Conservation (phyloP, 2,888 invertebrate genomes). For the Ceratothoa steindachneri region DNA sequence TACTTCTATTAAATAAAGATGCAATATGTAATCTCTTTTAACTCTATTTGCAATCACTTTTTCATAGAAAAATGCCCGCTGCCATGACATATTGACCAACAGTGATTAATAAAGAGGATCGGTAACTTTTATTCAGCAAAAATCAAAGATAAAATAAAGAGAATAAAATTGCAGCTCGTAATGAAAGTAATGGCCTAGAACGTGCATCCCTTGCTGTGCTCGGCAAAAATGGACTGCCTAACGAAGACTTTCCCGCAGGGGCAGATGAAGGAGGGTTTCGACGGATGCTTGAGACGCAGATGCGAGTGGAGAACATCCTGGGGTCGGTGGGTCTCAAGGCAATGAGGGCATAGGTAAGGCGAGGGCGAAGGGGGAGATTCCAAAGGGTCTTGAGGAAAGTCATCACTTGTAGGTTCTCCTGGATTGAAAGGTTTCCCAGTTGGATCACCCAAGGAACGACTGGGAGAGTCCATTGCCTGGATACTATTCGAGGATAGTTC, state of each 20-base stretch:
- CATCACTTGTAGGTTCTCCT: not conserved
- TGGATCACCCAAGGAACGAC: not conserved
- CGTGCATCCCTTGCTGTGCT: conserved; percentile 32
- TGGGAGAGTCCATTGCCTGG: not conserved
- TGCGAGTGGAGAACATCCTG: conserved; percentile 22
- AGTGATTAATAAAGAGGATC: not conserved
- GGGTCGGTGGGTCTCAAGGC: conserved; percentile 26
- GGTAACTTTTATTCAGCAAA: not conserved
- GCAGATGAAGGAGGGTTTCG: conserved; percentile 38
- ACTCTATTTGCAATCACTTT: too few species aligned
- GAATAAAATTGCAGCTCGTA: too few species aligned
- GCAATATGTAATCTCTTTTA: too few species aligned
- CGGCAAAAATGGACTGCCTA: conserved; percentile 19
- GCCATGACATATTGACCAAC: too few species aligned
- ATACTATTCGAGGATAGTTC: conserved; percentile 6
- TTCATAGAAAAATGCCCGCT: too few species aligned
- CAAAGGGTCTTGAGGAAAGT: not conserved
- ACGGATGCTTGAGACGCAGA: conserved; percentile 35
- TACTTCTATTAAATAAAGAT: too few species aligned
- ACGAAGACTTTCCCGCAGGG: conserved; percentile 38
- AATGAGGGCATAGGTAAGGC: conserved; percentile 37
- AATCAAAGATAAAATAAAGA: not conserved
- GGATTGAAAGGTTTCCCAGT: conserved; percentile 4
- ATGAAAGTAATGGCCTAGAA: not conserved
- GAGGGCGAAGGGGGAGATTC: not conserved